These are phyloP conservation scores for Rhinogobius similis DNA, from an alignment of 2,113 vertebrate genomes.

Conservation along the genomic window DNA sequence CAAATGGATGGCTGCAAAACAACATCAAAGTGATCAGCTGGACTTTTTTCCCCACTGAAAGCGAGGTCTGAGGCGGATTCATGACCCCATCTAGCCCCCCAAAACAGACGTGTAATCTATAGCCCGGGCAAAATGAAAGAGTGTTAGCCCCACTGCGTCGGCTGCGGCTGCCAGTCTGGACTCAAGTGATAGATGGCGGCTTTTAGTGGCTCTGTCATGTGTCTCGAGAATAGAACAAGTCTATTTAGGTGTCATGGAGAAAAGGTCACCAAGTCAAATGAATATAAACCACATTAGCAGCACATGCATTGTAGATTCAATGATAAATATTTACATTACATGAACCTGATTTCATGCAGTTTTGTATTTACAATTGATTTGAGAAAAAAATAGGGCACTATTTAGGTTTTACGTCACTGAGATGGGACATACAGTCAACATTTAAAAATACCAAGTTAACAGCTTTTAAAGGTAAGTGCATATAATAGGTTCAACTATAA, in stretches of 20 bases:
- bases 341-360: background rate
- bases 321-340: background rate
- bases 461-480: too few relatives aligned
- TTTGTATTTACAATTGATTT: background rate
- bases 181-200: slow-evolving; percentile 34
- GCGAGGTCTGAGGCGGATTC: slow-evolving; percentile 29
- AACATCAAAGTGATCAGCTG: slow-evolving; percentile 53
- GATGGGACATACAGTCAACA: background rate
- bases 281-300: background rate
- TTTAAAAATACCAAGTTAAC: too few relatives aligned
- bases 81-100: slow-evolving; percentile 42
- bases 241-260: slow-evolving; percentile 15
- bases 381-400: background rate
- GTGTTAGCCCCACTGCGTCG: slow-evolving; percentile 12
- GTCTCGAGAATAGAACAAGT: slow-evolving; percentile 16
- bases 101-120: slow-evolving; percentile 38
- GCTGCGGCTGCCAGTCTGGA: slow-evolving; percentile 17
- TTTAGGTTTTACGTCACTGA: background rate
- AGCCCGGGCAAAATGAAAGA: slow-evolving; percentile 35
- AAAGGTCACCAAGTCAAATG: background rate
- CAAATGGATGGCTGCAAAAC: slow-evolving; percentile 22
- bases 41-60: slow-evolving; percentile 18
- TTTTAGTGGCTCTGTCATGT: slow-evolving; percentile 44
- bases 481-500: background rate
- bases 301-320: too few relatives aligned